These are phyloP conservation scores for Aleiodes alternator DNA, from an alignment of 2,888 invertebrate species.

Conservation along the genomic window DNA sequence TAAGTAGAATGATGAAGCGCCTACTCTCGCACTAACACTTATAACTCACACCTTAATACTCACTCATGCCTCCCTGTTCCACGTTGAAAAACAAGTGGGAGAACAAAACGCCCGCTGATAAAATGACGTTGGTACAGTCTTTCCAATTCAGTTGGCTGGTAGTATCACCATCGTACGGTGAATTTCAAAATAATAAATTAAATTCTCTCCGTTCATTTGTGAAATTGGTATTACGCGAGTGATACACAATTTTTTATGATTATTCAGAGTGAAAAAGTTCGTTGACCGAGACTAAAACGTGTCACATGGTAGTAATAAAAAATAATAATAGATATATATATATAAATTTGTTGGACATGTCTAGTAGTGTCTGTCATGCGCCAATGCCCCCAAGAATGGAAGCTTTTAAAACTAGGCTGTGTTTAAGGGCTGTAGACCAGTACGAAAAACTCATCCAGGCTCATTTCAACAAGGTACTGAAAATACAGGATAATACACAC, in stretches of 20 bases:
- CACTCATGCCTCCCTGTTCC: not conserved
- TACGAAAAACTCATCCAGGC: slow-evolving; percentile 80
- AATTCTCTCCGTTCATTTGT: no score
- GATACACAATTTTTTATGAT: not conserved
- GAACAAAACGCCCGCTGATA: slow-evolving; percentile 3
- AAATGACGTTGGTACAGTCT: slow-evolving; percentile 32
- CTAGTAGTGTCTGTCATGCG: slow-evolving; percentile 73
- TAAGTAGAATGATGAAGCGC: no score
- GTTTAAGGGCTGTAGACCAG: slow-evolving; percentile 80
- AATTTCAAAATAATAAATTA: not conserved
- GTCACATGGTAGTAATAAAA: not conserved
- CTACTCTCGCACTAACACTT: not conserved
- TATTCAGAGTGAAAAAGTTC: not conserved
- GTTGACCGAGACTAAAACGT: not conserved
- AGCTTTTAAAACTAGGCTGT: slow-evolving; percentile 77
- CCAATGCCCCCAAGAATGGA: slow-evolving; percentile 73
- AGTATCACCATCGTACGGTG: not conserved
- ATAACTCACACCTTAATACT: no score
- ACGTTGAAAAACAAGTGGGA: slow-evolving; percentile 17
- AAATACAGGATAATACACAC: not conserved
- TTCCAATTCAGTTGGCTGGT: slow-evolving; percentile 26
- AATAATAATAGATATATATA: not conserved
- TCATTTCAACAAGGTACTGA: slow-evolving; percentile 76
- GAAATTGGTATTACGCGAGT: not conserved
- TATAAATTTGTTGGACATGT: slow-evolving; percentile 61